A percentile compares a stretch with the other conserved stretches of the same genome.
Conservation (phyloP, 1,140 invertebrate species). For the Brachionus rotundiformis region DNA sequence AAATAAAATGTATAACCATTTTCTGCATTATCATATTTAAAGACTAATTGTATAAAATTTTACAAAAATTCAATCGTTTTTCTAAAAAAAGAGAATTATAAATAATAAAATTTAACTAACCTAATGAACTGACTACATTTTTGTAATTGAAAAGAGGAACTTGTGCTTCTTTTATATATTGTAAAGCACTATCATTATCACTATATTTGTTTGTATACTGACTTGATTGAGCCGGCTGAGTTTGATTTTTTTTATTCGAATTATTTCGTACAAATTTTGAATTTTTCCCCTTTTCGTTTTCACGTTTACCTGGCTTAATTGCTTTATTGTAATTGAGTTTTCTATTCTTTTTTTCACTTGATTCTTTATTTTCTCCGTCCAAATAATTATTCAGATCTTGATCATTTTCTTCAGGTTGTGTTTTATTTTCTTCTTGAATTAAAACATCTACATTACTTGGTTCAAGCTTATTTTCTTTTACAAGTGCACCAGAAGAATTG, state of each 20-base stretch:
- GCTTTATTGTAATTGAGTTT: neutral
- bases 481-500: neutral
- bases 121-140: neutral
- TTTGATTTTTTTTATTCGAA: neutral
- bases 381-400: neutral
- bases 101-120: neutral
- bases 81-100: neutral
- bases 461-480: constrained; percentile 9
- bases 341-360: neutral
- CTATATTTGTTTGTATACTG: neutral
- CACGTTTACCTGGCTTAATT: neutral
- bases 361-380: neutral
- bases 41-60: no score
- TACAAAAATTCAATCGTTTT: no score
- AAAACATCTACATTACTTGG: constrained; percentile 31
- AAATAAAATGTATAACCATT: no score
- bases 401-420: neutral
- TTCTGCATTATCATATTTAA: no score
- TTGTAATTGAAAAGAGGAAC: constrained; percentile 34
- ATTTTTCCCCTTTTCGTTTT: neutral
- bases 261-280: constrained; percentile 19
- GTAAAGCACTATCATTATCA: constrained; percentile 8
- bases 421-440: neutral
- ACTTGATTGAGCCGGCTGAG: neutral
- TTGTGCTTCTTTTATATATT: constrained; percentile 35